phyloP scores from a whole-genome alignment of 1,140 invertebrate species.

The Drosophila sp. region DNA sequence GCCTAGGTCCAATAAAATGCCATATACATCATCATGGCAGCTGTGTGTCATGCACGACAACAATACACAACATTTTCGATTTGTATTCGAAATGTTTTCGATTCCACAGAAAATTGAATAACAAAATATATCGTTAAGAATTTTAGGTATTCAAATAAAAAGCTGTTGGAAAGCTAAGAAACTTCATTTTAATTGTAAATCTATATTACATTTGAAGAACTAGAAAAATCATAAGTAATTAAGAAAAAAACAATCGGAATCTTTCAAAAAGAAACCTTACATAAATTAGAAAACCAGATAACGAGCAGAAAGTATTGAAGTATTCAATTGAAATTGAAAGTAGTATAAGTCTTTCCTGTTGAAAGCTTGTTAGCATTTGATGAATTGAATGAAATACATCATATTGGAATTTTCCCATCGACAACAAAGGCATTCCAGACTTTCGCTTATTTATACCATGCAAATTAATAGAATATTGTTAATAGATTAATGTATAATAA shows the following conservation, averaged over 20 bases:
- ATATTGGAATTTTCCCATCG: slow-evolving; percentile 14
- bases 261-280: neutral
- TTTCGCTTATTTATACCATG: slow-evolving; percentile 17
- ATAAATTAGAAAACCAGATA: neutral
- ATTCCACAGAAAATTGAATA: neutral
- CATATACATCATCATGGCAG: slow-evolving; percentile 22
- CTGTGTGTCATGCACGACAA: slow-evolving; percentile 40
- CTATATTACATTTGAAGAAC: too few relatives aligned
- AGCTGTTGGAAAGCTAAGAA: too few relatives aligned
- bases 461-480: slow-evolving; percentile 35
- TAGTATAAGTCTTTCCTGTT: neutral
- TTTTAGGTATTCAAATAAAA: too few relatives aligned
- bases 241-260: slow-evolving; percentile 4
- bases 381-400: neutral
- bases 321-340: slow-evolving; percentile 10
- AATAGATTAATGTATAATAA: slow-evolving; percentile 33
- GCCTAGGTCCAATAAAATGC: slow-evolving; percentile 37
- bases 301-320: neutral
- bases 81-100: neutral
- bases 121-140: neutral
- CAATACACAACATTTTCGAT: slow-evolving; percentile 10
- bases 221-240: neutral
- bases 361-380: slow-evolving; percentile 15
- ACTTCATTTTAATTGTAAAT: too few relatives aligned
- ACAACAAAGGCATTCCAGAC: slow-evolving; percentile 5